Base-by-base conservation (phyloP, 2,888 invertebrate genomes). In the Oligia strigilis region DNA sequence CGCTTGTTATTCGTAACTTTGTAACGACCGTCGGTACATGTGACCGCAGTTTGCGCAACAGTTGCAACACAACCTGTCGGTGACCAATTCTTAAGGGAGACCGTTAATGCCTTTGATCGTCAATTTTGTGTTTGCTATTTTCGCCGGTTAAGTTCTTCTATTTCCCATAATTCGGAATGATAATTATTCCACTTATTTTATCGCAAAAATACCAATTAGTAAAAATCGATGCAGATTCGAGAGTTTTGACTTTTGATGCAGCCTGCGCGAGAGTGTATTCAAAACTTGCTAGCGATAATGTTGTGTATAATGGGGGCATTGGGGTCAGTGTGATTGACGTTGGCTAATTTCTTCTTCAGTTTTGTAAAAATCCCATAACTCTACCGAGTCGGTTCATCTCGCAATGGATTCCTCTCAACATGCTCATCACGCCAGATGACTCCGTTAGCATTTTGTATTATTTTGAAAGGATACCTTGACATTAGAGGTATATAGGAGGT, bases 101-200 rank as follows among this genome's bases (percentile, higher is more conserved):
- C 29, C n/a, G 64, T 64, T n/a, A n/a, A 4, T 52, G 23, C 40
- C 23, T 36, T 71, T 46, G 19, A 46, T 78, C 55, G 13, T n/a
- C 23, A 49, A 60, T 72, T 40, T 43, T 14, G 1, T 52, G 29
- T 60, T 60, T 78, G 23, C 40, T 52, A 70, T 40, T 70, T 8
- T 55, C 76, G 72, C 84, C 86, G 6, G 40, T 46, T 88, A 88
- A 80, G 84, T 84, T 78, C 52, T 72, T 64, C 5, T 36, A 23
- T 55, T 74, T 66, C 67, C 19, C 62, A 62, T 36, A 49, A 49
- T 29, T 17, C 17, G 2, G n/a, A 8, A 65, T 46, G 19, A 43
- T 46, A 58, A 55, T 52, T 65, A 66, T 78, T 60, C 5, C 36
- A 52, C 23, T 40, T 0, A 23, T 23, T 58, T 19, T 65, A 29